Base-by-base conservation (phyloP, 2,888 invertebrate species). In the Chrysolina oricalcia region DNA sequence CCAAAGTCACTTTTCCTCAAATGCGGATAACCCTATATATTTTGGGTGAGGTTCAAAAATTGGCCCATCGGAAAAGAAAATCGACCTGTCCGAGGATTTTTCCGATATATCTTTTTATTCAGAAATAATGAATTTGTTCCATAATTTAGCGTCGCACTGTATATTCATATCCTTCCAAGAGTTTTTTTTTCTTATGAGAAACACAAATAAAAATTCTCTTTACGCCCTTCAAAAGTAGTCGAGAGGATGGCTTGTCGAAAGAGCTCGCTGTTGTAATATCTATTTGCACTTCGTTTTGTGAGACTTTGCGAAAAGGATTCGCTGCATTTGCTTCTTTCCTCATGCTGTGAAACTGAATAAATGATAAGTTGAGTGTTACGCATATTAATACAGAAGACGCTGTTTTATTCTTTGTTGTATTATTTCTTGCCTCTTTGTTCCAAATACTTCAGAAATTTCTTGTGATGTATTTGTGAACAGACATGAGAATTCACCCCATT, bases 361-460 rank as follows among this genome's bases (percentile, higher is more conserved):
- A 53, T 53, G 15, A 53, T 53, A 53, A 53, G 53, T 53, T 53
- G 53, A 53, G 53, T 21, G 21, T 53, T 53, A 23, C 19, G 53
- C 13, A 53, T 53, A 19, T 13, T 19, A 53, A 53, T 53, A 53
- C 9, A 53, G 11, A 17, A 53, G 53, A 53, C 53, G 53, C 53
- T 19, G 9, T 17, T 19, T 10, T 17, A 53, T 53, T 53, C 21
- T 53, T 21, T 21, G 53, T 17, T 53, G 53, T 21, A 53, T 53
- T 21, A 21, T 23, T 53, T 19, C 13, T 17, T 21, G 53, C 5
- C 21, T 53, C 53, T 13, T 21, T 21, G 53, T 21, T 53, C 11
- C 19, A 1, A 53, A 53, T 53, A 21, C 2, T 19, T 5, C 9
- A 10, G 10, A n/a, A 53, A 11, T 53, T 19, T 19, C 19, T 21